phyloP scores from a whole-genome alignment of 2,113 vertebrate genomes.

The Sapajus apella region DNA sequence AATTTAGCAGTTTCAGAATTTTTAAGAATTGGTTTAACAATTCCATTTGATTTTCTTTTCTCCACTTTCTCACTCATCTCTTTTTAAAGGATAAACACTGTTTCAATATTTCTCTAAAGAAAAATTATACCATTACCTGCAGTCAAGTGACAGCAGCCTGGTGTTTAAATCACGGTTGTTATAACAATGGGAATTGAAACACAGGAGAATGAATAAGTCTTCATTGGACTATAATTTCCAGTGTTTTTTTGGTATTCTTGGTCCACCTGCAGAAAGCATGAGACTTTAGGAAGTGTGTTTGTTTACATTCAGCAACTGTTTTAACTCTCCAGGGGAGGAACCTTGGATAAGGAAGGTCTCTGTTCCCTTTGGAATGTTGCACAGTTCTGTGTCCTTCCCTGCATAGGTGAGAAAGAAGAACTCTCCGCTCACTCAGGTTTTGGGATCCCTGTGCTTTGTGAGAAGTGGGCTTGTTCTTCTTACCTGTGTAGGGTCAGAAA shows the following conservation, averaged over 20 bases:
- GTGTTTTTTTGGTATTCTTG: background rate
- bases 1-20: background rate
- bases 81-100: background rate
- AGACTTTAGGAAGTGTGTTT: background rate
- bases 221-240: background rate
- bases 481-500: background rate
- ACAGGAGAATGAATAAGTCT: background rate
- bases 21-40: background rate
- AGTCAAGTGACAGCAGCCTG: background rate
- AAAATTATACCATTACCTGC: background rate
- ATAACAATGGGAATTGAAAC: background rate
- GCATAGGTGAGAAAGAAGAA: background rate
- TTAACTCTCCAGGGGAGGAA: background rate
- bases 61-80: background rate
- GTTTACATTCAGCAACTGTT: background rate
- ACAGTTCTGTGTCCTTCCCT: background rate
- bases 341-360: background rate
- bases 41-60: background rate
- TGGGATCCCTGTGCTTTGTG: background rate
- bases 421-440: background rate
- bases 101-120: background rate
- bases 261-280: background rate
- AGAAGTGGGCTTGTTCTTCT: background rate
- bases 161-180: background rate
- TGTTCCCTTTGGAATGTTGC: background rate